Evolutionary conservation across 2,113 vertebrate genomes (phyloP).

Genomic region (Pteronura brasiliensis): DNA sequence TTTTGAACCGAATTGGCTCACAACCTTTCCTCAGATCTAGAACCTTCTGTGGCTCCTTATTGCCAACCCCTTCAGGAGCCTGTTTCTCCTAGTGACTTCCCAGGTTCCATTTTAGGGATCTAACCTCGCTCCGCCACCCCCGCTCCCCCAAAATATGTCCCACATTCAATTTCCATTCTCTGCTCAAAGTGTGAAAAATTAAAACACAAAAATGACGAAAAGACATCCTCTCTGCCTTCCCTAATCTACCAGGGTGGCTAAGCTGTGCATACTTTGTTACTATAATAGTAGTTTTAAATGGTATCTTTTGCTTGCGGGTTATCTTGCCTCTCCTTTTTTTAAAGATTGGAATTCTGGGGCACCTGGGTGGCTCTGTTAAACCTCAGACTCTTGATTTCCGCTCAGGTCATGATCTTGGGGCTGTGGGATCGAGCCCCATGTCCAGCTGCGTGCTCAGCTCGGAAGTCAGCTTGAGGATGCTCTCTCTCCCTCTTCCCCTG

Average conservation of each 20-base stretch:
- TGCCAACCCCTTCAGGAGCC: not conserved
- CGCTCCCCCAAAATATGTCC: not conserved
- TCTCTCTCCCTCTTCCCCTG: not conserved
- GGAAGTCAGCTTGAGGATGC: not conserved
- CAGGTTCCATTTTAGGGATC: not conserved
- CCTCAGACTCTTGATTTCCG: not conserved
- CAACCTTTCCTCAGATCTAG: not conserved
- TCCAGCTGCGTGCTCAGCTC: not conserved
- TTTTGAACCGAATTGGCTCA: not conserved
- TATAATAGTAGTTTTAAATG: not conserved
- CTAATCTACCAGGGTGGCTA: not conserved
- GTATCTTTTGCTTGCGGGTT: not conserved
- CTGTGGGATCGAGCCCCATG: not conserved
- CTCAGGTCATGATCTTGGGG: not conserved
- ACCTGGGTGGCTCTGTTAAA: not conserved
- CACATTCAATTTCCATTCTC: not conserved
- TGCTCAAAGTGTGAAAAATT: not conserved
- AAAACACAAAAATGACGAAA: too few species aligned
- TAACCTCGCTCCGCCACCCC: not conserved
- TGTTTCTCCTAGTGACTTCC: not conserved
- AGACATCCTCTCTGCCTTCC: not conserved
- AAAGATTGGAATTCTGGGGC: not conserved
- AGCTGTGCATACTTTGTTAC: not conserved
- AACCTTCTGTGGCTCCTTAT: not conserved
- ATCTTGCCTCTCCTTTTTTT: not conserved